Evolutionary conservation across 2,113 vertebrate species (phyloP).

Genomic region (Anarrhichthys ocellatus): DNA sequence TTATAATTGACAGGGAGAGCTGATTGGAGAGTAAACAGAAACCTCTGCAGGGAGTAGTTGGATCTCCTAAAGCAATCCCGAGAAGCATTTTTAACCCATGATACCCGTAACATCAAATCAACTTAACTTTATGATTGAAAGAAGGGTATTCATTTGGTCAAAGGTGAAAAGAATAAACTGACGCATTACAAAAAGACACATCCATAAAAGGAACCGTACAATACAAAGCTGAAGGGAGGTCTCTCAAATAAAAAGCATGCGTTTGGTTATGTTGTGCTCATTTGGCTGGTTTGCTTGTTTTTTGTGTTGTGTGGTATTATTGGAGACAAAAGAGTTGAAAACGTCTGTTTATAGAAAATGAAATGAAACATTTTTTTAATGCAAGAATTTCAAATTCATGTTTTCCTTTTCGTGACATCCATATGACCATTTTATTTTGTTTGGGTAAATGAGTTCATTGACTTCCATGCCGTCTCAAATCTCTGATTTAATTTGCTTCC

Average conservation of each 20-base stretch:
- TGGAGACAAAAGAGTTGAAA: neutral
- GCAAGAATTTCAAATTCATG: neutral
- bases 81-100: slow-evolving; percentile 16
- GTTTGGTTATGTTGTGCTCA: neutral
- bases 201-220: neutral
- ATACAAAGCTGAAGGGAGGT: neutral
- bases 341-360: neutral
- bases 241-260: neutral
- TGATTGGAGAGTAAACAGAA: slow-evolving; percentile 40
- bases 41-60: slow-evolving; percentile 24
- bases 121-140: slow-evolving; percentile 9
- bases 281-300: neutral
- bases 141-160: slow-evolving; percentile 18
- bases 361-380: neutral
- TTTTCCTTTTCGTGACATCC: neutral
- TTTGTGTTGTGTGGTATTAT: too few relatives aligned
- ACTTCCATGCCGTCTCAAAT: neutral
- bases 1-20: slow-evolving; percentile 22
- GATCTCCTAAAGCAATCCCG: slow-evolving; percentile 13
- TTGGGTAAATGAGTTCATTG: neutral
- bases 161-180: neutral
- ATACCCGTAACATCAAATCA: slow-evolving; percentile 8
- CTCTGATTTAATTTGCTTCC: slow-evolving; percentile 3
- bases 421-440: neutral
- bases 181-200: neutral